Evolutionary conservation across 2,888 invertebrate species (phyloP), one percentile per base, ranked within the genome.

Genomic region (Drosophila borborema): DNA sequence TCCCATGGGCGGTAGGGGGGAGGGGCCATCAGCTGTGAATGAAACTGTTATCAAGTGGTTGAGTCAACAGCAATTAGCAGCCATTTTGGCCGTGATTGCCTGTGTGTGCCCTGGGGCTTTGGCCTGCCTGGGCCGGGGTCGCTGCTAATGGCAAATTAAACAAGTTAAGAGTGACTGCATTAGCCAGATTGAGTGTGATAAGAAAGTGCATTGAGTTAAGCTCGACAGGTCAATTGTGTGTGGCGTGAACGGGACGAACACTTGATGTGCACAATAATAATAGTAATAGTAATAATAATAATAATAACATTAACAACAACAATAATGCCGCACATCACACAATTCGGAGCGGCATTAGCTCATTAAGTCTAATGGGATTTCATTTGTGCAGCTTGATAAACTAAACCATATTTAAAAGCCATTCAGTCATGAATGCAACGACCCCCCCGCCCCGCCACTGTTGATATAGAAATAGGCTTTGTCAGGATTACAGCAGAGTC

Each of bases 21-120:
- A 9, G 36, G 45, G 46, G 41, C 53, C 58, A 46, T 58, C 73
- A 48, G n/a, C 48, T 28, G 40, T 46, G 23, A 56, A 67, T 28
- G 53, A 60, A 61, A 58, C 56, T 59, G 48, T 55, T 59, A 54
- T 56, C 55, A 60, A 51, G 61, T 38, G 62, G 54, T 80, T 68
- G 43, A 61, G 46, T 75, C 71, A 72, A 80, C 68, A 80, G 66
- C 80, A 80, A 80, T 78, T 78, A 75, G 80, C 72, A 58, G 18
- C 60, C 56, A 72, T 75, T 80, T 59, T 59, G 63, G 58, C 8
- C 54, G 51, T 43, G 64, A 65, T 34, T 56, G 36, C 38, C 16
- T 1, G 23, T 6, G 51, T 34, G 34, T 40, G 40, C 40, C n/a
- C 40, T 8, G 40, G n/a, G 40, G 16, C 3, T 18, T 38, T 38